Percentiles rank a stretch among this genome's conserved stretches.
These are phyloP conservation scores for Pseudorhiza aurosa DNA, from an alignment of 30 jellyfish, hydroid and myxozoan species.

Conservation along the genomic window DNA sequence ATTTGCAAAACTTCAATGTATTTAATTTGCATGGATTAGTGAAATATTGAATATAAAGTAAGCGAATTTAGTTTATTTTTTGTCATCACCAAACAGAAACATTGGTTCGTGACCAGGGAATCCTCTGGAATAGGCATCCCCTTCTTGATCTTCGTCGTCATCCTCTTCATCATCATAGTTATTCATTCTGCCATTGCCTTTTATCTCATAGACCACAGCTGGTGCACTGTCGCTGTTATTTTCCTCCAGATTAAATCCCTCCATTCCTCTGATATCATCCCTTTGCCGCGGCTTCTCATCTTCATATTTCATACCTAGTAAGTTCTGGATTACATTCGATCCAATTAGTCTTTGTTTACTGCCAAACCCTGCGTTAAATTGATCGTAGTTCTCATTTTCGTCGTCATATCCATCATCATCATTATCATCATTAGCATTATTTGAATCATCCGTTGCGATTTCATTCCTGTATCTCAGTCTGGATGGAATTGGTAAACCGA, in stretches of 20 bases:
- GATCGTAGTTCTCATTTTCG: not conserved
- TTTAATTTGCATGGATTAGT: too few species aligned
- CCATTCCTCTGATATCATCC: conserved; percentile 3
- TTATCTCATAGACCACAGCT: conserved; percentile 57
- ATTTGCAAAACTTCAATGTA: too few species aligned
- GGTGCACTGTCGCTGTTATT: conserved; percentile 25
- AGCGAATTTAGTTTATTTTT: too few species aligned
- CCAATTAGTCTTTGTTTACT: conserved; percentile 40
- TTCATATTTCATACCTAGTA: conserved; percentile 12
- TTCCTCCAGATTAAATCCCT: conserved; percentile 2
- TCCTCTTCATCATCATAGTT: conserved; percentile 33
- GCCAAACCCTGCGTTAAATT: not conserved
- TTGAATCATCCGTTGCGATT: conserved; percentile 4
- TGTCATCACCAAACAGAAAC: conserved; percentile 34
- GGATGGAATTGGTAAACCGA: not conserved
- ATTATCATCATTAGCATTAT: not conserved
- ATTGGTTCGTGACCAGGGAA: not conserved
- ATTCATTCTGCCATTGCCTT: not conserved
- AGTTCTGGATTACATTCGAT: conserved; percentile 12
- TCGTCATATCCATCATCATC: conserved; percentile 10
- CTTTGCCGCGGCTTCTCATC: conserved; percentile 38
- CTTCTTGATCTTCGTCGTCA: conserved; percentile 36
- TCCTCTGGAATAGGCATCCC: conserved; percentile 15
- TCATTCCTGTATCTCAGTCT: not conserved
- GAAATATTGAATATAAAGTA: too few species aligned